phyloP scores from a whole-genome alignment of 1,140 invertebrate species.

The Caerostris extrusa region DNA sequence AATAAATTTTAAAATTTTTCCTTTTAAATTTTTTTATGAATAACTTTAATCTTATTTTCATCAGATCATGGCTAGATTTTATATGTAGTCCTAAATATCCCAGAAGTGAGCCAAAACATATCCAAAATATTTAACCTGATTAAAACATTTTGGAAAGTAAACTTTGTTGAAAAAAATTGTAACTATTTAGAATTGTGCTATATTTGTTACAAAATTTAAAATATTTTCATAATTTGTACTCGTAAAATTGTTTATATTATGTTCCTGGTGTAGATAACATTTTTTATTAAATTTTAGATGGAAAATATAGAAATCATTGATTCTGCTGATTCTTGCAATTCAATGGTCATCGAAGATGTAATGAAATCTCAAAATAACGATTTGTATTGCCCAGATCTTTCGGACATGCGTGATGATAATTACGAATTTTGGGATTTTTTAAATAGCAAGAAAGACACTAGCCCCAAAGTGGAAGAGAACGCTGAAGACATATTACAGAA shows the following conservation, averaged over 20 bases:
- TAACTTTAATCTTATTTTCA: no score
- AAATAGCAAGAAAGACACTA: neutral
- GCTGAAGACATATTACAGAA: neutral
- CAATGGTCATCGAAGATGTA: neutral
- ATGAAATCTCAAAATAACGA: neutral
- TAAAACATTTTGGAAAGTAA: neutral
- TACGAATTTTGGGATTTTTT: constrained; percentile 43
- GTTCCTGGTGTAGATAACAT: neutral
- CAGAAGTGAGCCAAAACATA: no score
- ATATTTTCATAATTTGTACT: no score
- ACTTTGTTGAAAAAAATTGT: neutral
- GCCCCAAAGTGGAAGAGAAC: neutral
- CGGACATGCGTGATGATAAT: constrained; percentile 41
- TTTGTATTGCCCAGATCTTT: constrained; percentile 52
- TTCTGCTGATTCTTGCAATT: neutral
- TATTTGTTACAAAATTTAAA: no score
- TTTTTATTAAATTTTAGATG: neutral
- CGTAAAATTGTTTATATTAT: no score
- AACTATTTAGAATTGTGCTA: no score
- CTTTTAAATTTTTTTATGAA: no score
- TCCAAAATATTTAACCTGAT: no score
- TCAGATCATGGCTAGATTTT: no score
- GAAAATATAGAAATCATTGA: neutral
- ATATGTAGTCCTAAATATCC: no score
- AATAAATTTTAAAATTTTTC: no score